Base-by-base conservation (phyloP, 2,888 invertebrate species). In the Epinotia ramella region DNA sequence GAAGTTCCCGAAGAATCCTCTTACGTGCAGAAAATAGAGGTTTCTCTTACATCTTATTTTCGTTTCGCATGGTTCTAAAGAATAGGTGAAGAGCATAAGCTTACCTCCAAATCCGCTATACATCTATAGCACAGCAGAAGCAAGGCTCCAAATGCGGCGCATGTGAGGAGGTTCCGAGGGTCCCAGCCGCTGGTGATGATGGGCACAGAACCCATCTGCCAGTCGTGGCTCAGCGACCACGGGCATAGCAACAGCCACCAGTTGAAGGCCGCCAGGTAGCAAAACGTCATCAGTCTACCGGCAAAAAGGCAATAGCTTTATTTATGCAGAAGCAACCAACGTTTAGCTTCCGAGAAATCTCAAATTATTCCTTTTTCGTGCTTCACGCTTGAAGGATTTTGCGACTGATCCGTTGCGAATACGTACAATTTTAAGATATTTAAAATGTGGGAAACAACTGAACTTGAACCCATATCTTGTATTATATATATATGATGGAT, bases 161-260 rank as follows among this genome's bases (percentile, higher is more conserved):
- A 95, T 0, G 97, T 97, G 76, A 96, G 95, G 72, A 97, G 86
- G 89, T 97, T 98, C 81, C 98, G 94, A 4, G 95, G 94, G 87
- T 98, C 98, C 83, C 95, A 95, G 18, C 96, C 88, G 60, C 96
- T 95, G 62, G 96, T 96, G 80, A 98, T 95, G 79, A 97, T 92
- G n/a, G 97, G 97, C 79, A 98, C 96, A 13, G 97, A 97, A 5
- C 97, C 97, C 96, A 97, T 97, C 91, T 97, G 97, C 97, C 97
- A 98, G 88, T 98, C 98, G 87, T 98, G 97, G 81, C 97, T 97
- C 69, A 98, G 93, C 0, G 95, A 95, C 82, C 95, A 95, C 0
- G 98, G 98, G 80, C 96, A 97, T 59, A 98, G 90, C 16, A 97
- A 91, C 77, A 98, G 89, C 97, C 97, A 97, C 93, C 96, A 96